phyloP scores from a whole-genome alignment of 1,140 invertebrate species.

The Drosophila orena region DNA sequence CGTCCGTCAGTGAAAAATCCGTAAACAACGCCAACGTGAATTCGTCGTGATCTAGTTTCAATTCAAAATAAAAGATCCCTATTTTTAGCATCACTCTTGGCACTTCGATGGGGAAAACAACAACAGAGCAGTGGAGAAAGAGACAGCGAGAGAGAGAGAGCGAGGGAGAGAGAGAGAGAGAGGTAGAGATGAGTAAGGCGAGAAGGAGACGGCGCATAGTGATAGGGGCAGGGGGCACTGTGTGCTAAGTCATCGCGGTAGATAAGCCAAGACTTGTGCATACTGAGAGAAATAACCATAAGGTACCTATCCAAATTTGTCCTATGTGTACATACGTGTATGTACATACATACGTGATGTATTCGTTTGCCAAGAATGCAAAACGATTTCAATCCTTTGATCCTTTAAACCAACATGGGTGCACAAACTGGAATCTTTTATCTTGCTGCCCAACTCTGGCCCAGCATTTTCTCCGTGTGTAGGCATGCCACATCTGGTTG shows the following conservation, averaged over 20 bases:
- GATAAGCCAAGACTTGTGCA: conserved; percentile 36
- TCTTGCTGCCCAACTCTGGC: neutral
- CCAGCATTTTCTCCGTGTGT: neutral
- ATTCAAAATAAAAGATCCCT: conserved; percentile 71
- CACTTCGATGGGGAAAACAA: conserved; percentile 35
- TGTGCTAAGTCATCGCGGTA: conserved; percentile 31
- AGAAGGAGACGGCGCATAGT: neutral
- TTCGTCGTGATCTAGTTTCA: conserved; percentile 76
- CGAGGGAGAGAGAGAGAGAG: neutral
- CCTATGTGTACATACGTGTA: too few relatives aligned
- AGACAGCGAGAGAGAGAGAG: neutral
- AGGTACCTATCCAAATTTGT: neutral
- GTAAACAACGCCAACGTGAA: conserved; percentile 80
- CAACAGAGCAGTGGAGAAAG: conserved; percentile 12
- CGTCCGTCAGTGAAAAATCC: conserved; percentile 54
- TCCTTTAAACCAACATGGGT: neutral
- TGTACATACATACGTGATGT: too few relatives aligned
- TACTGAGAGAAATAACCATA: conserved; percentile 10
- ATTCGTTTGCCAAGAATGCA: too few relatives aligned
- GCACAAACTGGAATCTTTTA: too few relatives aligned
- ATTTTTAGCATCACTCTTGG: conserved; percentile 70
- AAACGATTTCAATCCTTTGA: neutral
- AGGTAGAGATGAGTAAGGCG: neutral
- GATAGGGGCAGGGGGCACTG: neutral
- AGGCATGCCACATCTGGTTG: conserved; percentile 25